Conservation (phyloP, 2,888 invertebrate genomes). For the Himalopsyche japonica region DNA sequence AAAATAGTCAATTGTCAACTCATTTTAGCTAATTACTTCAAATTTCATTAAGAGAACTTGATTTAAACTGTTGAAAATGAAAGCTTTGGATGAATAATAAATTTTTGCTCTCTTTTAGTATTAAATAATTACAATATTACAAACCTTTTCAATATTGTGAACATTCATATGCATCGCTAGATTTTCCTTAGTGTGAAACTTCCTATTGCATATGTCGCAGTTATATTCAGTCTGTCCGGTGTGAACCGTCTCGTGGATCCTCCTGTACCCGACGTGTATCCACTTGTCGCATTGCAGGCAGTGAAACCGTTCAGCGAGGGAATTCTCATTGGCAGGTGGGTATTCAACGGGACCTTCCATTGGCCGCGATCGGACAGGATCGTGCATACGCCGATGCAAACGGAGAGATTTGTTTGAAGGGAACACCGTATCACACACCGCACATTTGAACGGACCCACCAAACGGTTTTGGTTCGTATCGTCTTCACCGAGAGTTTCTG, state of each 20-base stretch:
- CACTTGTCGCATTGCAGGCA: constrained; percentile 60
- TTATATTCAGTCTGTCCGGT: constrained; percentile 59
- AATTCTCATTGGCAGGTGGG: constrained; percentile 43
- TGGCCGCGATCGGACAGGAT: constrained; percentile 59
- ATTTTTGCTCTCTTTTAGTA: too few relatives aligned
- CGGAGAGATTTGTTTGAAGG: constrained; percentile 68
- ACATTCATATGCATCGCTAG: constrained; percentile 75
- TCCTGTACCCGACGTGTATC: constrained; percentile 54
- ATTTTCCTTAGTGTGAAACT: constrained; percentile 67
- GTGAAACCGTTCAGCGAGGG: constrained; percentile 50
- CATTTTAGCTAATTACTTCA: too few relatives aligned
- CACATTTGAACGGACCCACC: constrained; percentile 58
- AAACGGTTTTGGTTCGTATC: not conserved
- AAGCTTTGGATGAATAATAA: too few relatives aligned
- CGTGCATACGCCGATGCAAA: constrained; percentile 75
- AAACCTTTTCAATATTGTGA: constrained; percentile 62
- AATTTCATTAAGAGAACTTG: too few relatives aligned
- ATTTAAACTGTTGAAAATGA: too few relatives aligned
- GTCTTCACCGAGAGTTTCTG: constrained; percentile 1
- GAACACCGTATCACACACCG: constrained; percentile 70
- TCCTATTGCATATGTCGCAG: constrained; percentile 73
- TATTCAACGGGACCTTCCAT: constrained; percentile 56
- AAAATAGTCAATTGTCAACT: too few relatives aligned
- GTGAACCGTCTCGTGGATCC: constrained; percentile 72
- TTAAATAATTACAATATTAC: not conserved